These are phyloP conservation scores for Larimichthys polyactis DNA, from an alignment of 2,113 vertebrate genomes.

Conservation along the genomic window DNA sequence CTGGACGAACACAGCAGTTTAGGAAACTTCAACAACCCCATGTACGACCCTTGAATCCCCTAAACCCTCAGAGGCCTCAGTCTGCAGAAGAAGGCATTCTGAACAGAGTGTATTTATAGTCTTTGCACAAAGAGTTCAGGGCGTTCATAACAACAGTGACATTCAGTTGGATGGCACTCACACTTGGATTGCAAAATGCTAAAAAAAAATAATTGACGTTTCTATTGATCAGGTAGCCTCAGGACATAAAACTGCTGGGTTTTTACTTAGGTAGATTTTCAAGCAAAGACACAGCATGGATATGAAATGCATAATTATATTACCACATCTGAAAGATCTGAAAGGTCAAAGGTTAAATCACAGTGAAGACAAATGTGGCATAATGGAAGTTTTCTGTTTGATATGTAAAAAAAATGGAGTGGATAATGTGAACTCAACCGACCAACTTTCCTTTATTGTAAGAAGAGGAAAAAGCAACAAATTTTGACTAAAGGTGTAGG, in stretches of 20 bases:
- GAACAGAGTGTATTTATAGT: slow-evolving; percentile 2
- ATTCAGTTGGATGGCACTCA: not conserved
- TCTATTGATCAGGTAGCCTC: not conserved
- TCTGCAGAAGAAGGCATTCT: slow-evolving; percentile 5
- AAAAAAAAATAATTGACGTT: not conserved
- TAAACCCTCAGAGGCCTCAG: not conserved
- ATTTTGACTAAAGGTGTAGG: not conserved
- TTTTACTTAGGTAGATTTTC: slow-evolving; percentile 6
- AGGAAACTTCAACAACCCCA: slow-evolving; percentile 89
- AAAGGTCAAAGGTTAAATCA: not conserved
- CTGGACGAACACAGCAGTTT: slow-evolving; percentile 83
- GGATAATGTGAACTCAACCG: not conserved
- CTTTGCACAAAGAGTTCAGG: not conserved
- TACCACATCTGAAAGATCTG: not conserved
- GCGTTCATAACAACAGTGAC: not conserved
- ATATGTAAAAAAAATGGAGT: no score
- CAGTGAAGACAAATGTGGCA: not conserved
- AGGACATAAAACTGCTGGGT: not conserved
- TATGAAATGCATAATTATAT: not conserved
- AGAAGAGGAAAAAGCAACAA: not conserved
- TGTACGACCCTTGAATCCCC: slow-evolving; percentile 87
- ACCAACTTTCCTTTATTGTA: not conserved
- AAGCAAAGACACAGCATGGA: slow-evolving; percentile 3
- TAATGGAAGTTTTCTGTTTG: not conserved
- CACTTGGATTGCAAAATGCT: not conserved